Percentiles rank a stretch among this genome's conserved stretches.
Conservation (phyloP, 1,140 invertebrate genomes). For the Anthonomus grandis region DNA sequence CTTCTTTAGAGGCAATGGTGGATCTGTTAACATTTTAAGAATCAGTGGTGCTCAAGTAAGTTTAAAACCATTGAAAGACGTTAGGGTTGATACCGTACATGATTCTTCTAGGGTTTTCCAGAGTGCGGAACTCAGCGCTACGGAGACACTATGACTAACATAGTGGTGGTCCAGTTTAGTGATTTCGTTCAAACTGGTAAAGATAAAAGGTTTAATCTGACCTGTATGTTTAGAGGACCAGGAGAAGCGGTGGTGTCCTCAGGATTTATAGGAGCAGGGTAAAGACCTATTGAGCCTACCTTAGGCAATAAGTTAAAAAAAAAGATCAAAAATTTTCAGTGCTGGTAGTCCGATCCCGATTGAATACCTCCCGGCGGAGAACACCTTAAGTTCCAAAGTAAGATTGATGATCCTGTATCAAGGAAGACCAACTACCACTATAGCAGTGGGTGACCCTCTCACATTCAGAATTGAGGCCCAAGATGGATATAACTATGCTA, state of each 20-base stretch:
- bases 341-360: constrained; percentile 88
- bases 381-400: constrained; percentile 83
- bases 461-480: constrained; percentile 87
- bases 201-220: constrained; percentile 89
- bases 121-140: constrained; percentile 90
- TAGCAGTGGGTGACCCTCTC: constrained; percentile 89
- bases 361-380: constrained; percentile 86
- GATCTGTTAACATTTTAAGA: constrained; percentile 74
- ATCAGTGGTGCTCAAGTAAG: constrained; percentile 74
- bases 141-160: constrained; percentile 89
- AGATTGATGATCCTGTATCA: constrained; percentile 79
- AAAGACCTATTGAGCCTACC: constrained; percentile 9
- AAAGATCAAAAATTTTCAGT: constrained; percentile 48
- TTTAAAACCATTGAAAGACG: background rate
- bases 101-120: constrained; percentile 64
- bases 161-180: constrained; percentile 91
- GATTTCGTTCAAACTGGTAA: constrained; percentile 87
- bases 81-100: background rate
- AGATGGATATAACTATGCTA: constrained; percentile 82
- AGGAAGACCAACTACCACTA: constrained; percentile 86
- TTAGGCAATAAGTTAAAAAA: background rate
- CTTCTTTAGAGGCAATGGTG: constrained; percentile 86
- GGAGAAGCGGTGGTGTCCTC: constrained; percentile 91
- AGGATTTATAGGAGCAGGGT: constrained; percentile 87
- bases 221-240: constrained; percentile 84